These are phyloP conservation scores for Chaenogobius annularis DNA, from an alignment of 2,113 vertebrate species.

Conservation along the genomic window DNA sequence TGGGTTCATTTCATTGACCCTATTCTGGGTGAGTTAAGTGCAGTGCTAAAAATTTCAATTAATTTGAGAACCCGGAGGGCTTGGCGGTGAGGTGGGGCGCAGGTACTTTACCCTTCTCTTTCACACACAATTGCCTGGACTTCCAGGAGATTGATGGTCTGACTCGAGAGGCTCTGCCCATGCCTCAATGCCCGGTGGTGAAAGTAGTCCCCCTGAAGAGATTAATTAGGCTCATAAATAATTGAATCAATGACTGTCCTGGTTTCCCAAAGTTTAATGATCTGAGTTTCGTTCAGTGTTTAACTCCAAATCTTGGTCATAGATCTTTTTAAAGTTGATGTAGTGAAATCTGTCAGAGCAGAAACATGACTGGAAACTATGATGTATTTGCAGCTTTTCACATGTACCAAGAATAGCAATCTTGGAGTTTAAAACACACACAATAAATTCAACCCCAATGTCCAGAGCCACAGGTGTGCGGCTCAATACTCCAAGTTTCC, in stretches of 20 bases:
- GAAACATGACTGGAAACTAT: constrained; percentile 53
- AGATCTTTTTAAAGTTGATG: constrained; percentile 66
- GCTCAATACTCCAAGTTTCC: no score
- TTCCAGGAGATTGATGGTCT: constrained; percentile 56
- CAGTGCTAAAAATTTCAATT: constrained; percentile 51
- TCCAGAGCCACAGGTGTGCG: no score
- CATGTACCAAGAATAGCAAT: constrained; percentile 29
- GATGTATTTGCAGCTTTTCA: constrained; percentile 39
- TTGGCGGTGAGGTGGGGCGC: constrained; percentile 40
- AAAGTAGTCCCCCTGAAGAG: constrained; percentile 56
- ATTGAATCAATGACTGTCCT: constrained; percentile 73
- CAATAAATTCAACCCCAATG: no score
- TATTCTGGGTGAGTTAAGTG: constrained; percentile 26
- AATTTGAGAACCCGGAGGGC: constrained; percentile 42
- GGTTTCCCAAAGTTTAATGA: constrained; percentile 73
- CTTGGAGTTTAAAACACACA: no score
- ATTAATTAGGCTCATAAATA: constrained; percentile 78
- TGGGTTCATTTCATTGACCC: constrained; percentile 28
- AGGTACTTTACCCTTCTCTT: constrained; percentile 59
- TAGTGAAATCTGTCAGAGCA: constrained; percentile 62
- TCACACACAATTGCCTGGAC: constrained; percentile 51
- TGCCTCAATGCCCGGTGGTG: constrained; percentile 48
- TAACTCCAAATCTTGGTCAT: constrained; percentile 63
- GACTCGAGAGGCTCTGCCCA: constrained; percentile 44
- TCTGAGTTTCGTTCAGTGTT: constrained; percentile 67